These are phyloP conservation scores for Petrosia ficiformis DNA, from an alignment of 37 sponge, comb jelly and placozoan genomes.

Conservation along the genomic window DNA sequence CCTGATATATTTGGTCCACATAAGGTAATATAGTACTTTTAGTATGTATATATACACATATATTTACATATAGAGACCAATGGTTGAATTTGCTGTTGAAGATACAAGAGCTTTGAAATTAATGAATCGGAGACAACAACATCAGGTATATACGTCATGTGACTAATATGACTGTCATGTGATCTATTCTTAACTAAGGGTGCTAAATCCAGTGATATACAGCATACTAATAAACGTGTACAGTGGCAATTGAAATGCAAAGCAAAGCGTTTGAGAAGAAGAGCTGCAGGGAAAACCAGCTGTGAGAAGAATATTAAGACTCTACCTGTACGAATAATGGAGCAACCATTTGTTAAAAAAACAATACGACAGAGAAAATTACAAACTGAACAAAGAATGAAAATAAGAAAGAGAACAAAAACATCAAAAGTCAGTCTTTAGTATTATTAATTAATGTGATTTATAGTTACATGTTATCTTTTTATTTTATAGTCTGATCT, in stretches of 20 bases:
- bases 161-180: background rate
- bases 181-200: background rate
- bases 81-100: conserved; percentile 97
- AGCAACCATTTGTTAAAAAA: no score
- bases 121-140: conserved; percentile 44
- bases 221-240: background rate
- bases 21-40: conserved; percentile 21
- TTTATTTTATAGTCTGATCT: no score
- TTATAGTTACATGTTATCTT: no score
- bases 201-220: background rate
- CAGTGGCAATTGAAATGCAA: conserved; percentile 46
- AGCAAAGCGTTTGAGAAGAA: background rate
- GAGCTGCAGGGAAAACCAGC: background rate
- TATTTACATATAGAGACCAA: conserved; percentile 63
- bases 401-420: no score
- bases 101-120: conserved; percentile 60
- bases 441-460: no score
- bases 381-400: no score
- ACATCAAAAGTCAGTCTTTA: no score
- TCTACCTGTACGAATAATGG: no score
- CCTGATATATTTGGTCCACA: conserved; percentile 55
- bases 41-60: conserved; percentile 1
- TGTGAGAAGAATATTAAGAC: no score
- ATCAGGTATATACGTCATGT: conserved; percentile 23
- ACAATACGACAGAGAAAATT: no score